Percentiles rank a stretch among this genome's conserved stretches.
Conservation (phyloP, 1,140 invertebrate genomes). For the Pachypeltis micranthus region DNA sequence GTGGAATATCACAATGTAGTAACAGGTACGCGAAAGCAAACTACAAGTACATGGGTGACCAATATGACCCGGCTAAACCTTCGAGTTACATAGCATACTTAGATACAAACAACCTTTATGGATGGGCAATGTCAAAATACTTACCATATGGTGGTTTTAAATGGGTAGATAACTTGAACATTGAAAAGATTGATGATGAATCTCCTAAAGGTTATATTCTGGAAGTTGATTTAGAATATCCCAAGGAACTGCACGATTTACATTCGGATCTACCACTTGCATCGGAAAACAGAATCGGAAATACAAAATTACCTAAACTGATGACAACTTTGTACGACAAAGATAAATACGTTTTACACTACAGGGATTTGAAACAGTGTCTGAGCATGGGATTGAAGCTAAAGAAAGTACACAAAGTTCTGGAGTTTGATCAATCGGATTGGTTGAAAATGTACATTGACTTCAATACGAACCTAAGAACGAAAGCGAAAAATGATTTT, state of each 20-base stretch:
- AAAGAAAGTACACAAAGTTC: constrained; percentile 31
- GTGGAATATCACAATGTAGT: constrained; percentile 30
- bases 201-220: constrained; percentile 39
- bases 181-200: constrained; percentile 32
- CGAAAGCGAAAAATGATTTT: constrained; percentile 30
- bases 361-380: constrained; percentile 27
- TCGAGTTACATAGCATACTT: constrained; percentile 36
- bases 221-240: no score
- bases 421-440: constrained; percentile 32
- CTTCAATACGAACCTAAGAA: constrained; percentile 28
- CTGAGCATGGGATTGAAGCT: constrained; percentile 29
- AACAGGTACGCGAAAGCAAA: constrained; percentile 36
- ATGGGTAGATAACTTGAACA: constrained; percentile 22
- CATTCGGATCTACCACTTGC: constrained; percentile 41
- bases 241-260: constrained; percentile 37
- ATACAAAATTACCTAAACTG: constrained; percentile 19
- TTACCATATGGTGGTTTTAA: constrained; percentile 29
- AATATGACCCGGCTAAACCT: constrained; percentile 33
- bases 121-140: constrained; percentile 36
- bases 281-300: constrained; percentile 28
- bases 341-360: no score
- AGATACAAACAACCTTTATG: constrained; percentile 45
- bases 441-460: constrained; percentile 32
- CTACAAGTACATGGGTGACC: constrained; percentile 34
- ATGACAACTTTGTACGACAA: constrained; percentile 22